Base-by-base conservation (phyloP, 1,140 invertebrate genomes). In the Colletes gigas region DNA sequence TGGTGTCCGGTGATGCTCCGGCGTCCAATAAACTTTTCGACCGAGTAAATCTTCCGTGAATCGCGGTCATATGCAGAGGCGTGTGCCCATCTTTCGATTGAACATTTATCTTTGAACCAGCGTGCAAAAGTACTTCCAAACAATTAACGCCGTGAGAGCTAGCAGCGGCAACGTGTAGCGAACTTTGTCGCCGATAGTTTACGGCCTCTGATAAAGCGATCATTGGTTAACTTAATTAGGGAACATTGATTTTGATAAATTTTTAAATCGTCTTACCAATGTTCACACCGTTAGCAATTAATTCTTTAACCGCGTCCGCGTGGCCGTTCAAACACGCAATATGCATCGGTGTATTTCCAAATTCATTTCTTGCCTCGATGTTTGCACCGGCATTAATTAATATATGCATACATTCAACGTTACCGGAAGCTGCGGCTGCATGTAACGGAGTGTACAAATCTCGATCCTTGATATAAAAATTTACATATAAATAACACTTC, bases 41-140 rank as follows among this genome's bases (percentile, higher is more conserved):
- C 66, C 95, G 90, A 4, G 95, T 95, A 88, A 96, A 96, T 88
- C 95, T 92, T 50, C 96, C 95, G 90, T 96, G 95, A 81, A 96
- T 94, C 14, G 95, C 95, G 15, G 95, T 95, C 94, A 96, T 95
- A 84, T 96, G 95, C 30, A 96, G 91, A 9, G 95, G 94, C n/a
- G 95, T 96, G 68, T 95, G 92, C 3, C 95, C 95, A 89, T 95
- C 95, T 62, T 93, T 89, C 81, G 94, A 95, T 86, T 95, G 94
- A 59, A 93, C 92, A 87, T 95, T 95, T 39, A 95, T 93, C 81
- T 94, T 93, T 9, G 94, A 94, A 8, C 94, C 93, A 74, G 94
- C 92, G 15, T 90, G 91, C 39, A 96, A 90, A 39, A 96, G 88
- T 65, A 94, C 92, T 83, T 94, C 94, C 39, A 96, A 87, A 90